These are phyloP conservation scores for Sepiola atlantica DNA, from an alignment of 2,888 invertebrate genomes.

Conservation along the genomic window DNA sequence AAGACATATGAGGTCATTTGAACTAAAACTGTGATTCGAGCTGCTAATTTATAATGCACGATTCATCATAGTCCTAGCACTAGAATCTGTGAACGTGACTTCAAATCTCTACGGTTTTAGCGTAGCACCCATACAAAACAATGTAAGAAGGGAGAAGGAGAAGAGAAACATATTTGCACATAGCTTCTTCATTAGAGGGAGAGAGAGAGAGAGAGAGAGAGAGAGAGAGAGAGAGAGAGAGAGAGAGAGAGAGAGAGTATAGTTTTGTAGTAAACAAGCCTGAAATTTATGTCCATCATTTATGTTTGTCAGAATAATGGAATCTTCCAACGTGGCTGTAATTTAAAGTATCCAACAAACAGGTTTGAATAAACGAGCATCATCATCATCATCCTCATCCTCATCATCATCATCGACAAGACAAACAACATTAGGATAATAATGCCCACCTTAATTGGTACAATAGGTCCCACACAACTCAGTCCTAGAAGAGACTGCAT, in stretches of 20 bases:
- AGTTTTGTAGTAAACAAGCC: neutral
- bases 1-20: neutral
- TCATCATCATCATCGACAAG: neutral
- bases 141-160: neutral
- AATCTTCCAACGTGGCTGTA: neutral
- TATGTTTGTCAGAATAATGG: neutral
- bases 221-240: neutral
- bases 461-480: slow-evolving; percentile 45
- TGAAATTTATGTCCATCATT: slow-evolving; percentile 21
- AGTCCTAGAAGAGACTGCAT: slow-evolving; percentile 42
- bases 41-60: slow-evolving; percentile 8
- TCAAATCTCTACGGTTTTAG: neutral
- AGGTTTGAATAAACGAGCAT: neutral
- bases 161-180: slow-evolving; percentile 32
- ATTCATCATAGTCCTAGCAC: neutral
- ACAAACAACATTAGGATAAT: neutral
- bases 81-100: neutral
- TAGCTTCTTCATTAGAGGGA: neutral
- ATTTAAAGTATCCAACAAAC: neutral
- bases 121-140: slow-evolving; percentile 32
- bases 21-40: neutral
- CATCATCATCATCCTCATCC: neutral
- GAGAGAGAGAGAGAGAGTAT: neutral
- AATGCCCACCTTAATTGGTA: slow-evolving; percentile 44
- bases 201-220: neutral